Conservation (phyloP, 2,113 vertebrate species). For the Dicerorhinus sumatrensis region DNA sequence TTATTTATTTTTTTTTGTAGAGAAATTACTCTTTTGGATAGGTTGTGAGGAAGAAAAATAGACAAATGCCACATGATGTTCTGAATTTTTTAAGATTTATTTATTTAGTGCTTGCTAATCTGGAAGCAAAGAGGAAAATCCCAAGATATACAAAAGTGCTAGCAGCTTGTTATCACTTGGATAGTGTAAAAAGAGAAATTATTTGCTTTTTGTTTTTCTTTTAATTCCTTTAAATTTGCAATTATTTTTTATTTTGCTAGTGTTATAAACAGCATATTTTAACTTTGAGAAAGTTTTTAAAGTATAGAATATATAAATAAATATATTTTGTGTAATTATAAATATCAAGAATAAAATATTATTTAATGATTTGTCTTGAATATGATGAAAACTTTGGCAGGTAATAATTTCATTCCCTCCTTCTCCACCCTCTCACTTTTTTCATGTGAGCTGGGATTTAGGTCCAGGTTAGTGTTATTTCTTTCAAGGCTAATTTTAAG, state of each 20-base stretch:
- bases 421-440: neutral
- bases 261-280: neutral
- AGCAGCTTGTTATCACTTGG: neutral
- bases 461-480: neutral
- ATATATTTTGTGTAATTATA: neutral
- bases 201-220: neutral
- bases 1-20: neutral
- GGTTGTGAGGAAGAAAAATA: neutral
- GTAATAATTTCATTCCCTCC: neutral
- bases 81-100: conserved; percentile 22
- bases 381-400: neutral
- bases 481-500: conserved; percentile 16
- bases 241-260: neutral
- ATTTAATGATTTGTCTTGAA: neutral
- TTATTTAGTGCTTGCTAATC: neutral
- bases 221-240: neutral
- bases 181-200: neutral
- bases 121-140: neutral
- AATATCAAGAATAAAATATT: conserved; percentile 15
- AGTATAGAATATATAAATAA: neutral
- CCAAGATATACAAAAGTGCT: neutral
- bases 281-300: neutral
- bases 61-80: neutral
- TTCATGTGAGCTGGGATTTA: neutral
- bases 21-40: neutral